Evolutionary conservation across 2,888 invertebrate species (phyloP).

Genomic region (Silvanus unidentatus): DNA sequence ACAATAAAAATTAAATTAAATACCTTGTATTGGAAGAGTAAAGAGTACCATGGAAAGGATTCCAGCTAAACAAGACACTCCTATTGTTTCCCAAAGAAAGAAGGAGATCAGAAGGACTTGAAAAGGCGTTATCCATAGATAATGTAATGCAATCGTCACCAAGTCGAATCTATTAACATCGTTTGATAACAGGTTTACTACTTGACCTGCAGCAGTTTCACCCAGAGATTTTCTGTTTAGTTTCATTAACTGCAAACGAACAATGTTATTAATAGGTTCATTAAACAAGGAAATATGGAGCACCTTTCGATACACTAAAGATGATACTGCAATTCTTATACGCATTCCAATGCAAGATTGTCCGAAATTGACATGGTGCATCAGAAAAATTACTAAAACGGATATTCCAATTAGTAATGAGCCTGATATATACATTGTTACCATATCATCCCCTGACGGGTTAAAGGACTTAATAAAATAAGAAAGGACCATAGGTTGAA

Average conservation of each 20-base stretch:
- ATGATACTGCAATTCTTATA: conserved; percentile 69
- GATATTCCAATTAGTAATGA: conserved; percentile 50
- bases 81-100: conserved; percentile 53
- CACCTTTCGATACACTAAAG: conserved; percentile 73
- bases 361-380: conserved; percentile 57
- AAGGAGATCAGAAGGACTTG: conserved; percentile 58
- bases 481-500: conserved; percentile 45
- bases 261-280: neutral
- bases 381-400: conserved; percentile 50
- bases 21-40: conserved; percentile 50
- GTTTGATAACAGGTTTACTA: conserved; percentile 78
- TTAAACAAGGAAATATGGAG: neutral
- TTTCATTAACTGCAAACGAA: conserved; percentile 56
- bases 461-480: conserved; percentile 39
- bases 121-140: conserved; percentile 73
- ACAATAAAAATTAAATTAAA: too few relatives aligned
- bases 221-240: conserved; percentile 65
- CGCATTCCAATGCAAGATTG: conserved; percentile 69
- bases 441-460: too few relatives aligned
- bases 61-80: conserved; percentile 55
- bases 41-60: conserved; percentile 51
- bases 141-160: conserved; percentile 63
- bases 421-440: conserved; percentile 56
- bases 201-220: conserved; percentile 75
- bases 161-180: conserved; percentile 78